These are phyloP conservation scores for Aphelinus certus DNA, from an alignment of 1,140 invertebrate genomes.

Conservation along the genomic window DNA sequence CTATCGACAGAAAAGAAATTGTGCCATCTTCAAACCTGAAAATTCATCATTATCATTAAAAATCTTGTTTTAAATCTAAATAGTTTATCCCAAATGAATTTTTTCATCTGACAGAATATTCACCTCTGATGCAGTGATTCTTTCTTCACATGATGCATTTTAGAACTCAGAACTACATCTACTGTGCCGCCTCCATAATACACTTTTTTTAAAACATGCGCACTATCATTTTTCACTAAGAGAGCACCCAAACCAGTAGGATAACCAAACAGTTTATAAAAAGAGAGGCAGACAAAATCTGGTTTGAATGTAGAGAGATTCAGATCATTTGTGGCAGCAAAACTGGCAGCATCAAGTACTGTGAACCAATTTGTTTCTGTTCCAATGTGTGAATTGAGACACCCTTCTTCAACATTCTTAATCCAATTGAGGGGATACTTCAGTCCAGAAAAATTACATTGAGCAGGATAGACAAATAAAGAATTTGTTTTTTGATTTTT, in stretches of 20 bases:
- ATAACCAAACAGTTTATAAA: constrained; percentile 98
- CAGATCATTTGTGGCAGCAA: constrained; percentile 80
- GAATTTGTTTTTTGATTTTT: constrained; percentile 63
- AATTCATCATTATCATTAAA: background rate
- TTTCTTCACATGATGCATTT: constrained; percentile 77
- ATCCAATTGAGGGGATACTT: constrained; percentile 88
- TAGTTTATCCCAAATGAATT: no score
- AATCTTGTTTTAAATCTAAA: background rate
- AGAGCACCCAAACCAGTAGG: constrained; percentile 93
- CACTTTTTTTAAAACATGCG: constrained; percentile 72
- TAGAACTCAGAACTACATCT: constrained; percentile 77
- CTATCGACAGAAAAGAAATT: constrained; percentile 85
- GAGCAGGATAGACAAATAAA: constrained; percentile 88
- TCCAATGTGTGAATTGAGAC: constrained; percentile 60
- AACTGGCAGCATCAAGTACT: constrained; percentile 87
- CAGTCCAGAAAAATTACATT: constrained; percentile 93
- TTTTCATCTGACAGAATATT: background rate
- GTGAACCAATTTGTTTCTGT: constrained; percentile 75
- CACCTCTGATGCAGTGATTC: constrained; percentile 76
- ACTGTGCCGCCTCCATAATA: constrained; percentile 96
- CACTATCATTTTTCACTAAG: constrained; percentile 78
- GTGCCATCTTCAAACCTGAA: constrained; percentile 95
- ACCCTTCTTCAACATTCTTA: constrained; percentile 71
- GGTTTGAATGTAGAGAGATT: constrained; percentile 79
- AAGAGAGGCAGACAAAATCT: constrained; percentile 92